These are phyloP conservation scores for Siniperca knerii DNA, from an alignment of 2,113 vertebrate species.

Conservation along the genomic window DNA sequence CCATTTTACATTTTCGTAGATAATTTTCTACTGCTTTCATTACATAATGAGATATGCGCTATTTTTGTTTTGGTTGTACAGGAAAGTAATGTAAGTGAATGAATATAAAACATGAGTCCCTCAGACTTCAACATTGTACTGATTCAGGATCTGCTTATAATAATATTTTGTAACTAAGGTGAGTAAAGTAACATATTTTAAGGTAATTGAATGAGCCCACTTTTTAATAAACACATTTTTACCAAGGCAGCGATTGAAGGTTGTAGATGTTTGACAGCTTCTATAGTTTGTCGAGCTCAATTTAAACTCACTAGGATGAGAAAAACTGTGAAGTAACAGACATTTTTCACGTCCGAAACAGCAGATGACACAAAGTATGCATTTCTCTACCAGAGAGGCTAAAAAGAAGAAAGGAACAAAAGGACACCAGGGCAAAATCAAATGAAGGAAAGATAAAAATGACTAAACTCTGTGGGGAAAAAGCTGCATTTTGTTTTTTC, in stretches of 20 bases:
- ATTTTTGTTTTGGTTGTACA: slow-evolving; percentile 4
- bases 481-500: background rate
- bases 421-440: slow-evolving; percentile 33
- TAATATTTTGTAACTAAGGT: background rate
- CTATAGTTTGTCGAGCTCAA: slow-evolving; percentile 30
- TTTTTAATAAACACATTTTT: slow-evolving; percentile 16
- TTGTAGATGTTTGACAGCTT: slow-evolving; percentile 23
- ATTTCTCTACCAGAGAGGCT: slow-evolving; percentile 24
- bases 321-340: slow-evolving; percentile 13
- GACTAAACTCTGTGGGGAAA: background rate
- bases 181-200: slow-evolving; percentile 16
- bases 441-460: slow-evolving; percentile 25
- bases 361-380: slow-evolving; percentile 19
- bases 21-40: slow-evolving; percentile 18
- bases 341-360: slow-evolving; percentile 2
- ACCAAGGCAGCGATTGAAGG: slow-evolving; percentile 8
- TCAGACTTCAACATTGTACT: background rate
- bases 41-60: background rate
- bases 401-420: slow-evolving; percentile 18
- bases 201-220: slow-evolving; percentile 11
- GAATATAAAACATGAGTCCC: background rate
- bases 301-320: slow-evolving; percentile 12
- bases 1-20: slow-evolving; percentile 16
- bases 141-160: background rate
- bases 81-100: background rate